phyloP scores from a whole-genome alignment of 2,113 vertebrate species.

The Aplodontia rufa region DNA sequence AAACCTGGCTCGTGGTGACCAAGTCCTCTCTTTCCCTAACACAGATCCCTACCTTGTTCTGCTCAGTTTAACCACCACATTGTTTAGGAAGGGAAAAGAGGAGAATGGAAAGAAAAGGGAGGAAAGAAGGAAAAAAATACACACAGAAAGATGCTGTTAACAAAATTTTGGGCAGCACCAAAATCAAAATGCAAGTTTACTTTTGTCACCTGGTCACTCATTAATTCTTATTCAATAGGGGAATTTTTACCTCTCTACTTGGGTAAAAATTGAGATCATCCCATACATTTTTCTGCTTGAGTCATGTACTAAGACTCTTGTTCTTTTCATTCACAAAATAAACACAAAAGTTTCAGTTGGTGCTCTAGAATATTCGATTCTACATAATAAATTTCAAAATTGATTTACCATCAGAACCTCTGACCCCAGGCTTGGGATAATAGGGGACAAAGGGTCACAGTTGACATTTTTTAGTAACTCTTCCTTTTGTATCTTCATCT shows the following conservation, averaged over 20 bases:
- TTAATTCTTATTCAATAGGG: background rate
- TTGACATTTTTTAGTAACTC: background rate
- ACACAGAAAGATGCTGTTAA: background rate
- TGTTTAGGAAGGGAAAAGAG: background rate
- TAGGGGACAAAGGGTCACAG: background rate
- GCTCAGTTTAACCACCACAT: background rate
- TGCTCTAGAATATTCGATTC: background rate
- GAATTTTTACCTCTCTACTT: background rate
- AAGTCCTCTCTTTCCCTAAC: background rate
- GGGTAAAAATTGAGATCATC: background rate
- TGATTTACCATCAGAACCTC: background rate
- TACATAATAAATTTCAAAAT: background rate
- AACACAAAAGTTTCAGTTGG: background rate
- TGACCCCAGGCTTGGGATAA: background rate
- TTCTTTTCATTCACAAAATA: background rate
- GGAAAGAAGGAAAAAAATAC: background rate
- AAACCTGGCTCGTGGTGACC: background rate
- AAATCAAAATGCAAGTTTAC: background rate
- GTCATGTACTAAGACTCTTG: background rate
- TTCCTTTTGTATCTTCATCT: background rate
- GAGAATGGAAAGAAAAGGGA: background rate
- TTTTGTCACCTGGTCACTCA: background rate
- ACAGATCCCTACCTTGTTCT: background rate
- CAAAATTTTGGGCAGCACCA: background rate
- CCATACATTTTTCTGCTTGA: background rate